Evolutionary conservation across 2,888 invertebrate genomes (phyloP).

Genomic region (Stenodema calcarata): DNA sequence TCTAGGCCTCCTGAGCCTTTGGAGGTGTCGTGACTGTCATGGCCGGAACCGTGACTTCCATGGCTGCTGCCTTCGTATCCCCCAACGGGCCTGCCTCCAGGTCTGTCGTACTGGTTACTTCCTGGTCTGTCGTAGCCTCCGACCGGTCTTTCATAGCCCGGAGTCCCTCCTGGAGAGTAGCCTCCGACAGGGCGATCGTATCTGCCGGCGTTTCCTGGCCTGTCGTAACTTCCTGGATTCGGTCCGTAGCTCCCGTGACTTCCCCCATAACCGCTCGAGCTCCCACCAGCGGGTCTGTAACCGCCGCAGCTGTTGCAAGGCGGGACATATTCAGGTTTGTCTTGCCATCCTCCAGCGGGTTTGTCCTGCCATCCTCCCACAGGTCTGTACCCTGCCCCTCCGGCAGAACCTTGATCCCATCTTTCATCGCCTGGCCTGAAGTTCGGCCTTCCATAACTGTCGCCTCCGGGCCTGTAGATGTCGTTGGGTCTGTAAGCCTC

Average conservation of each 20-base stretch:
- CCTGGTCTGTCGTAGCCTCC: neutral
- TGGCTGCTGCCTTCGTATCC: neutral
- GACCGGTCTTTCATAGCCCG: neutral
- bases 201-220: neutral
- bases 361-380: neutral
- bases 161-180: neutral
- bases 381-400: neutral
- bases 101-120: neutral
- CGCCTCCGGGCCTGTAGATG: constrained; percentile 20
- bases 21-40: neutral
- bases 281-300: constrained; percentile 25
- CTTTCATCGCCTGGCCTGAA: constrained; percentile 34
- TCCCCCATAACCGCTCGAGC: constrained; percentile 21
- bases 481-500: constrained; percentile 39
- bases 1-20: constrained; percentile 22
- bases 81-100: constrained; percentile 28
- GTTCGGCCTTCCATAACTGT: neutral
- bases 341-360: neutral
- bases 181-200: neutral
- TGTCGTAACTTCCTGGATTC: constrained; percentile 2
- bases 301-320: constrained; percentile 24
- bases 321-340: constrained; percentile 30
- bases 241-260: neutral
- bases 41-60: neutral
- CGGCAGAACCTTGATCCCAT: constrained; percentile 7